phyloP scores from a whole-genome alignment of 2,888 invertebrate species.

The Drosophila tripunctata region DNA sequence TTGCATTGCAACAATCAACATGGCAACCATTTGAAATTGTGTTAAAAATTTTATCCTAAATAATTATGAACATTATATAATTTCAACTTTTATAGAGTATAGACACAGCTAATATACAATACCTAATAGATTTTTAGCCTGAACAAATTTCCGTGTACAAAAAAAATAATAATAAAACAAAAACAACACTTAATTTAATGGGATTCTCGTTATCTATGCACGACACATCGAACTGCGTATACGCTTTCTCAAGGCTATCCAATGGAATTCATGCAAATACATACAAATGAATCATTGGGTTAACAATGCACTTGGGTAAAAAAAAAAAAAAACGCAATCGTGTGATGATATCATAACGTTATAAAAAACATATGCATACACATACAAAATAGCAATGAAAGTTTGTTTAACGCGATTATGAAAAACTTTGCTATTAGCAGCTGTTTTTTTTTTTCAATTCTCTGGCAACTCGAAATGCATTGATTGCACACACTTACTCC shows the following conservation, averaged over 20 bases:
- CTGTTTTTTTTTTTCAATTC: conserved; percentile 1
- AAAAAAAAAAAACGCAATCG: neutral
- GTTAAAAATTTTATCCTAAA: no score
- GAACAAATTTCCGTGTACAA: conserved; percentile 42
- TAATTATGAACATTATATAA: no score
- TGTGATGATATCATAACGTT: conserved; percentile 19
- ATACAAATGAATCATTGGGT: conserved; percentile 14
- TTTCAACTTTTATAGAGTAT: neutral
- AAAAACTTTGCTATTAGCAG: neutral
- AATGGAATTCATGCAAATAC: conserved; percentile 3
- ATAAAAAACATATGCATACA: neutral
- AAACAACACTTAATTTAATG: conserved; percentile 27
- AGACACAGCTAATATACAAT: neutral
- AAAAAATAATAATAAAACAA: conserved; percentile 1
- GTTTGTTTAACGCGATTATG: neutral
- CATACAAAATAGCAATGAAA: neutral
- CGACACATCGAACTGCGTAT: conserved; percentile 29
- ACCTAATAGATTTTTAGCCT: neutral
- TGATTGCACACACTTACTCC: neutral
- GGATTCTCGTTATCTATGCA: conserved; percentile 14
- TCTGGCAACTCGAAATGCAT: conserved; percentile 8
- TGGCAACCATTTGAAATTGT: no score
- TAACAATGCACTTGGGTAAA: neutral
- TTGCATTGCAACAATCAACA: neutral
- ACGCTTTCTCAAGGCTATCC: conserved; percentile 30